Base-by-base conservation (phyloP, 2,797 vertebrate species). In the Peromyscus eremicus region DNA sequence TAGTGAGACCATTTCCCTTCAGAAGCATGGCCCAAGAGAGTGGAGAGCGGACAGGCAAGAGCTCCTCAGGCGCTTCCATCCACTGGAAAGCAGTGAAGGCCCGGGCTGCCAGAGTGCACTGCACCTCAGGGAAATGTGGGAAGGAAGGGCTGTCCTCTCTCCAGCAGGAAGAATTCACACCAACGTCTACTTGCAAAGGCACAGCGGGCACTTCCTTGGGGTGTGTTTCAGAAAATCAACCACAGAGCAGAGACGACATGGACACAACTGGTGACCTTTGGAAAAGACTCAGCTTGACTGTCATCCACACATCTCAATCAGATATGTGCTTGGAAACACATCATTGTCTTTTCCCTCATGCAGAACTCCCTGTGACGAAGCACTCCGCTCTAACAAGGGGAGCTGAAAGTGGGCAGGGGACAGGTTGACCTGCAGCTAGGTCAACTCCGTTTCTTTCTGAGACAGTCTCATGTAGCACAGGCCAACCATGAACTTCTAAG, bases 281-380 rank as follows among this genome's bases (percentile, higher is more conserved):
- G 97, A 71, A 95, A 98, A 96, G 81, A 97, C 97, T 98, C 96
- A 97, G 94, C 94, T 75, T 77, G 71, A 64, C 4, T 92, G 96
- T n/a, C 17, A 5, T 88, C 96, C 90, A 96, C 93, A 97, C 91
- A 93, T 16, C 91, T 5, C 94, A 81, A 19, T 97, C 85, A 89
- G 95, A 97, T 88, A 98, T 37, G 95, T 73, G 40, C 92, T 98
- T 98, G 79, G 62, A 98, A 97, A 29, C 29, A 94, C 94, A 96
- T 98, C 96, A 97, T 3, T 2, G 90, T 97, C 97, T 97, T 79
- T 93, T 89, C 52, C 4, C n/a, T 75, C 21, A 5, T 34, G 23
- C 5, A 64, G 37, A 57, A 40, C 10, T 34, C 57, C 49, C 34
- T 40, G 14, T 12, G 14, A 80, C 29, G 13, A 49, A 73, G 27